Base-by-base conservation (phyloP, 2,113 vertebrate species). In the Malurus melanocephalus region DNA sequence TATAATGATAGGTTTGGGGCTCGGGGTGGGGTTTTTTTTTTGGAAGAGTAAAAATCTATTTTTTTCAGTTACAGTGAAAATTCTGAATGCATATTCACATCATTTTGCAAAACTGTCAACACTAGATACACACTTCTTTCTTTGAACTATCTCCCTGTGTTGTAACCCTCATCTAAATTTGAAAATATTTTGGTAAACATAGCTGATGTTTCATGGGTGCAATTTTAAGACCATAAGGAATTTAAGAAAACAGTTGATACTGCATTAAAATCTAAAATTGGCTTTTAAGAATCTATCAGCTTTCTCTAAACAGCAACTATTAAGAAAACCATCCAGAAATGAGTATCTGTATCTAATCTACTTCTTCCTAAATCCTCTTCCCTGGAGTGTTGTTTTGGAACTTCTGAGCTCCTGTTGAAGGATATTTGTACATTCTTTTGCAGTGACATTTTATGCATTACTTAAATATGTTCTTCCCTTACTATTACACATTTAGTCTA, bases 141-240 rank as follows among this genome's bases (percentile, higher is more conserved):
- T 78, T 67, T 90, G 72, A 93, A 94, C 83, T 86, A 91, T 87
- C 72, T 89, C 76, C 79, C 64, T 74, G 81, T 72, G 79, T 82
- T 92, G 85, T 53, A 92, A 89, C 89, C 85, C 88, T 66, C 68
- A 83, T 77, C 82, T 93, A 93, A 87, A 93, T 78, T 75, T 85
- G 91, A 96, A 96, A 93, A 92, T 93, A 96, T 92, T 94, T 89
- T 93, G 68, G 89, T 96, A 93, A 95, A 92, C 82, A 90, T 90
- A 94, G 86, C 20, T 94, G 85, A 91, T 71, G 79, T 92, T 94
- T 92, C 91, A 93, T 73, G 91, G 43, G 72, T 89, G 79, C 46
- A 79, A 94, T 80, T 85, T 75, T 80, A 62, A 94, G 81, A 87
- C 60, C 94, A 95, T 90, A 90, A 85, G 91, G 94, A 92, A 91